Evolutionary conservation across 1,140 invertebrate species (phyloP).

Genomic region (Diuraphis noxia): DNA sequence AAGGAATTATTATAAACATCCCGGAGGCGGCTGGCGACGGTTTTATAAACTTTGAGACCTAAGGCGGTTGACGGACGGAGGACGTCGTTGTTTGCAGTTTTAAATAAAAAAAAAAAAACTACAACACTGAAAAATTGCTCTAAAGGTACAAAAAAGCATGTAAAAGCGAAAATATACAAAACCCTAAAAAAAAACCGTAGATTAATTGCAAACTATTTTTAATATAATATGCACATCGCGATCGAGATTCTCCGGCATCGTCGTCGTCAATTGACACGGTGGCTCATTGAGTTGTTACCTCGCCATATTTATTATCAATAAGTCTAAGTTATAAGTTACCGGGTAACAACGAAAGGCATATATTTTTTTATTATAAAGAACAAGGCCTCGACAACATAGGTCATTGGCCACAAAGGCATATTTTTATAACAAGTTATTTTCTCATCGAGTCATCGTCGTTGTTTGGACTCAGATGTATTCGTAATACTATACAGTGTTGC

Average conservation of each 20-base stretch:
- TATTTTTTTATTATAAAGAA: too few species aligned
- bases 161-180: not conserved
- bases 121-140: not conserved
- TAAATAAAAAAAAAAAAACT: too few species aligned
- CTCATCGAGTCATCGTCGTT: not conserved
- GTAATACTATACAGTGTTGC: not conserved
- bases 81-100: not conserved
- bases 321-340: too few species aligned
- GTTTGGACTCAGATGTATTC: not conserved
- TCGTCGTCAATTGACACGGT: not conserved
- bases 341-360: not conserved
- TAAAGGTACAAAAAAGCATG: not conserved
- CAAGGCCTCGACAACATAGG: too few species aligned
- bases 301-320: not conserved
- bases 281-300: not conserved
- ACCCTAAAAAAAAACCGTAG: too few species aligned
- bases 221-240: not conserved
- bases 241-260: not conserved
- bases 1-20: slow-evolving; percentile 6
- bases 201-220: too few species aligned
- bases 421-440: too few species aligned
- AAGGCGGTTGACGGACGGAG: not conserved
- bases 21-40: not conserved
- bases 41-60: not conserved
- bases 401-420: too few species aligned